Base-by-base conservation (phyloP, 2,888 invertebrate genomes). In the Cartodere bifasciata region DNA sequence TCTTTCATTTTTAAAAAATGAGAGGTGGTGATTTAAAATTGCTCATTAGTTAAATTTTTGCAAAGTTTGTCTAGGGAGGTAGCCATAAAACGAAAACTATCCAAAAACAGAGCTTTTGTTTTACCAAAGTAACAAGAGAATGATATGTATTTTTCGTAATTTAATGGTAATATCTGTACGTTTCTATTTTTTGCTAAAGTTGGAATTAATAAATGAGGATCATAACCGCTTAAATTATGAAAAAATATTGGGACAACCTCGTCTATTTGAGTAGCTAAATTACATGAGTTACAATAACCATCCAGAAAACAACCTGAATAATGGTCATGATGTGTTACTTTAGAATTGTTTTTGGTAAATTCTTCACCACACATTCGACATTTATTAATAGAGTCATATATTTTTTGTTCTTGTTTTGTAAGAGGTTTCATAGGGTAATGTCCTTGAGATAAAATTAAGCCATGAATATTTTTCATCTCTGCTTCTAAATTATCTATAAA, bases 131-230 rank as follows among this genome's bases (percentile, higher is more conserved):
- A 9, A n/a, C 24, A 11, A 6, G 10, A 11, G 11, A 9, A 23
- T 14, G 34, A 34, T 9, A 29, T 22, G 17, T 31, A 34, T 13
- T 12, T 2, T 34, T 34, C 34, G 13, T 34, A 30, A 16, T 31
- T 34, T 24, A 34, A 12, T 4, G 34, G 34, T 12, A 34, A 16
- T 10, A 34, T 4, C 3, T 34, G 17, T 13, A 34, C 24, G 13
- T n/a, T 20, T 13, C 30, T 25, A n/a, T 16, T 12, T 16, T 14
- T n/a, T 24, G n/a, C 13, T 11, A 34, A 17, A 11, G 17, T 13
- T 34, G 29, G 29, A 12, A 34, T 13, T 30, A 34, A 11, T 13
- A 34, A 26, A 31, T 34, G 34, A 25, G 21, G 22, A 23, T 34
- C 34, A 21, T 34, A 34, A 5, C 24, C 24, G 7, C 9, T 9